phyloP scores from a whole-genome alignment of 30 jellyfish, hydroid and myxozoan species.

The Clytia hemisphaerica region DNA sequence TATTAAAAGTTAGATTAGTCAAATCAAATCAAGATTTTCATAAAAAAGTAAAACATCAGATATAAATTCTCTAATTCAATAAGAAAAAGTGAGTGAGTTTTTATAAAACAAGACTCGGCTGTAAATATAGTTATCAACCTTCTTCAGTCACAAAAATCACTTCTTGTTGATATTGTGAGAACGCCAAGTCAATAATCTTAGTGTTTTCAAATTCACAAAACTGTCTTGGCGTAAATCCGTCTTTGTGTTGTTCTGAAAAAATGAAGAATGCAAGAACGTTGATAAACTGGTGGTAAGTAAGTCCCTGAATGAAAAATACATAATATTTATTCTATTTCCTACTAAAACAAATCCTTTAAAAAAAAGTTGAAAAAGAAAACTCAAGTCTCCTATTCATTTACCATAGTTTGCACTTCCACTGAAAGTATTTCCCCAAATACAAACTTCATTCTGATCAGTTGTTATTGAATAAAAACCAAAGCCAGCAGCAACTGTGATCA shows the following conservation, averaged over 20 bases:
- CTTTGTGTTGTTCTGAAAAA: slow-evolving; percentile 40
- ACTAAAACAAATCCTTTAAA: no score
- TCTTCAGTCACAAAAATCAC: slow-evolving; percentile 32
- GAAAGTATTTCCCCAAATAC: slow-evolving; percentile 18
- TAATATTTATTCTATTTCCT: no score
- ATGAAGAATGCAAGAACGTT: no score
- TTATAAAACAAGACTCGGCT: background rate
- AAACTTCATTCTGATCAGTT: slow-evolving; percentile 9
- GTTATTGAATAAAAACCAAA: slow-evolving; percentile 14
- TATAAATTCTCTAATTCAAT: no score
- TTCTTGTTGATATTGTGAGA: slow-evolving; percentile 33
- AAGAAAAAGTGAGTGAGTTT: no score
- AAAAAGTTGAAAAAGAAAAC: background rate
- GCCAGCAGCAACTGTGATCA: slow-evolving; percentile 18
- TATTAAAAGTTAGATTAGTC: no score
- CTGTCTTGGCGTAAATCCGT: slow-evolving; percentile 37
- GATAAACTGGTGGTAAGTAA: no score
- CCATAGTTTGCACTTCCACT: slow-evolving; percentile 7
- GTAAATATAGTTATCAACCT: background rate
- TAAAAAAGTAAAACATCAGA: no score
- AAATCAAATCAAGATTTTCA: no score
- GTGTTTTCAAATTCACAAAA: slow-evolving; percentile 35
- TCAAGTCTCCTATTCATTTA: background rate
- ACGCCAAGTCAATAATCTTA: slow-evolving; percentile 60
- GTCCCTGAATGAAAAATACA: no score